Percentiles rank a stretch among this genome's conserved stretches.
Conservation (phyloP, 2,113 vertebrate species). For the Perccottus glenii region DNA sequence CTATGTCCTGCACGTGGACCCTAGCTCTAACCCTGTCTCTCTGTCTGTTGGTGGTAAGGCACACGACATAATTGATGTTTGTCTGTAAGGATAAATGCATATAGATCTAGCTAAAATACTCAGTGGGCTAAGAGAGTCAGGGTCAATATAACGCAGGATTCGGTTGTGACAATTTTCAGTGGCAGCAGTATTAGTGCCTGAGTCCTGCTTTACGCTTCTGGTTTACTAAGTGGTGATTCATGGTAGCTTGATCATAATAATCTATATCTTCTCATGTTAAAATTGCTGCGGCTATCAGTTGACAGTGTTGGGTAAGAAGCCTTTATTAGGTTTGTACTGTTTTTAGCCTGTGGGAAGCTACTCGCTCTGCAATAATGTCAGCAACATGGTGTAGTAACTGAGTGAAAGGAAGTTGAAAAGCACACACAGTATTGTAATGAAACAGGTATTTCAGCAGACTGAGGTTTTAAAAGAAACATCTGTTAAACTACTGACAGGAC, state of each 20-base stretch:
- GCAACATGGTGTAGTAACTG: no score
- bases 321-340: not conserved
- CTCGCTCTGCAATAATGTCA: no score
- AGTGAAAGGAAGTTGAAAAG: no score
- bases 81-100: constrained; percentile 25
- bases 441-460: no score
- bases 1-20: constrained; percentile 40
- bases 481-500: no score
- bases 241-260: constrained; percentile 34
- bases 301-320: constrained; percentile 17
- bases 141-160: constrained; percentile 18
- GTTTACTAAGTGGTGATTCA: constrained; percentile 41
- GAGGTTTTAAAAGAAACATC: no score
- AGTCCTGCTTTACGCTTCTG: constrained; percentile 21
- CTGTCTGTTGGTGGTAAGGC: constrained; percentile 25
- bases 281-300: constrained; percentile 20
- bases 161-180: constrained; percentile 24
- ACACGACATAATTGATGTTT: constrained; percentile 23
- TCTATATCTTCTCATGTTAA: constrained; percentile 36
- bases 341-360: no score
- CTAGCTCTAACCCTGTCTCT: constrained; percentile 37
- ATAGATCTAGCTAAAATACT: constrained; percentile 5
- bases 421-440: no score
- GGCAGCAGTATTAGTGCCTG: constrained; percentile 13
- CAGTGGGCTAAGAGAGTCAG: not conserved